Evolutionary conservation across 2,113 vertebrate species (phyloP).

Genomic region (Pollachius pollachius): DNA sequence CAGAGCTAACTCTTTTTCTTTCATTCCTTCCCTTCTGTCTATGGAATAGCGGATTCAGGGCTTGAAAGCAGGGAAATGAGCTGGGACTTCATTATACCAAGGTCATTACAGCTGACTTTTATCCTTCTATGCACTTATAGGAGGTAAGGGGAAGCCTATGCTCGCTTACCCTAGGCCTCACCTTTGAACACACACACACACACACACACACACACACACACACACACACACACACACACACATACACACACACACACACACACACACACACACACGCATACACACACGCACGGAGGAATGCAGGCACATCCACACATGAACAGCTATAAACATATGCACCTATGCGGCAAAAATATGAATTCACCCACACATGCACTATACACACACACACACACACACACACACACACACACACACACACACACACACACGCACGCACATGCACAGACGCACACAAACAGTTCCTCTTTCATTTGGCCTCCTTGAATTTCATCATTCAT

Average conservation of each 20-base stretch:
- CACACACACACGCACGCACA: neutral
- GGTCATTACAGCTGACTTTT: slow-evolving; percentile 63
- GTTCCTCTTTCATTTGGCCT: slow-evolving; percentile 75
- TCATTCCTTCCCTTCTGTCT: slow-evolving; percentile 35
- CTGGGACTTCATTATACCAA: slow-evolving; percentile 62
- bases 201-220: slow-evolving; percentile 32
- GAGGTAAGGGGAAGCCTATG: slow-evolving; percentile 66
- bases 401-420: neutral
- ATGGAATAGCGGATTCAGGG: slow-evolving; percentile 42
- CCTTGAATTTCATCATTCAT: slow-evolving; percentile 77
- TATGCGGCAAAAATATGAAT: too few species aligned
- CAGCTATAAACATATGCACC: neutral
- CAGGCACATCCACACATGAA: slow-evolving; percentile 30
- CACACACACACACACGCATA: slow-evolving; percentile 2
- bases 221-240: slow-evolving; percentile 24
- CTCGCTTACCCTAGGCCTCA: slow-evolving; percentile 72
- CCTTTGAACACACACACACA: slow-evolving; percentile 67
- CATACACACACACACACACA: slow-evolving; percentile 26
- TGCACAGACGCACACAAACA: slow-evolving; percentile 31
- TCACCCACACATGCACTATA: neutral
- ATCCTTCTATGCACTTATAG: slow-evolving; percentile 64
- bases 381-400: neutral
- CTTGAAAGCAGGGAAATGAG: slow-evolving; percentile 63
- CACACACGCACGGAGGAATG: neutral
- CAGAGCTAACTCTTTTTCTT: slow-evolving; percentile 38